phyloP scores from a whole-genome alignment of 2,113 vertebrate species.

The Chrysemys picta region DNA sequence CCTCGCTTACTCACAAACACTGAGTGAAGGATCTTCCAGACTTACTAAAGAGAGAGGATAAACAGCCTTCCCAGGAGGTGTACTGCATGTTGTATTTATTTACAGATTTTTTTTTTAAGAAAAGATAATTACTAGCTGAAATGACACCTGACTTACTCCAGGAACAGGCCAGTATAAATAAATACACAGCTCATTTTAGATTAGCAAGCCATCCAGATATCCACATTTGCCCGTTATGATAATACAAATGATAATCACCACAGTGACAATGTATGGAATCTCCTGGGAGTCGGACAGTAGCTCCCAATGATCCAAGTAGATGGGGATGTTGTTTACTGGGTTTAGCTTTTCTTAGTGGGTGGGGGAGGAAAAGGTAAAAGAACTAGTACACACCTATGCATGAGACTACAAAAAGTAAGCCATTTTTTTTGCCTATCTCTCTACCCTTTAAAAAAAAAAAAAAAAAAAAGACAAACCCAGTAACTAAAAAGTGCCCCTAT shows the following conservation, averaged over 20 bases:
- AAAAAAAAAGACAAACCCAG: not conserved
- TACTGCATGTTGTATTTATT: not conserved
- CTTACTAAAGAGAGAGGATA: not conserved
- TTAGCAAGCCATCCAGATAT: not conserved
- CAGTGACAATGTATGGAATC: not conserved
- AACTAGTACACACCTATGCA: not conserved
- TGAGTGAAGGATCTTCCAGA: not conserved
- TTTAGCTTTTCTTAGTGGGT: constrained; percentile 26
- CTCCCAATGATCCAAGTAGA: not conserved
- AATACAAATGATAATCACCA: too few species aligned
- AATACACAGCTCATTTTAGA: not conserved
- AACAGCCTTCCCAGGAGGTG: not conserved
- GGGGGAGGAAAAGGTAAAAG: not conserved
- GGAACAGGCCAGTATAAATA: not conserved
- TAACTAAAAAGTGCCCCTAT: not conserved
- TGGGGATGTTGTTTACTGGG: not conserved
- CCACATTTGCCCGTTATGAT: not conserved
- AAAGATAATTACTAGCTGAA: not conserved
- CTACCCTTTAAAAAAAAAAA: not conserved
- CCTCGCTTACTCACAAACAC: not conserved
- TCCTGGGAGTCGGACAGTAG: not conserved
- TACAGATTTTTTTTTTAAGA: not conserved
- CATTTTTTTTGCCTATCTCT: not conserved
- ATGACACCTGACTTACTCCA: not conserved
- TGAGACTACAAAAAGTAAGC: not conserved